Evolutionary conservation across 2,888 invertebrate species (phyloP).

Genomic region (Sicus ferrugineus): DNA sequence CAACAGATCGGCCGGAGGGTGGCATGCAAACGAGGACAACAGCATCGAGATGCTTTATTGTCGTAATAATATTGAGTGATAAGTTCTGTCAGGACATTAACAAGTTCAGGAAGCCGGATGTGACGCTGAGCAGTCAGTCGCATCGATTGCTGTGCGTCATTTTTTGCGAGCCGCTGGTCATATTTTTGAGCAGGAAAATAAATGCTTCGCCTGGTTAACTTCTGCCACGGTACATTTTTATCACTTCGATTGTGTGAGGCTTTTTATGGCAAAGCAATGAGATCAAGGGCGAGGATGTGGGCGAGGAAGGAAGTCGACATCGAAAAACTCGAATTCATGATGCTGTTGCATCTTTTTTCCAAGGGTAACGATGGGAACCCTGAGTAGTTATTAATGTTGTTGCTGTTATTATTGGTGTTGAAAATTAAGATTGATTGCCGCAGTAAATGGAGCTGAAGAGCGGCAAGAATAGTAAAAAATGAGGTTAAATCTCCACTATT

Average conservation of each 20-base stretch:
- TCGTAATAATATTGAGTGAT: conserved; percentile 59
- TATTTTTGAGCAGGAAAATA: not conserved
- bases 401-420: conserved; percentile 45
- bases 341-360: conserved; percentile 12
- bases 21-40: not conserved
- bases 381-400: conserved; percentile 28
- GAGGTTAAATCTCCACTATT: conserved; percentile 22
- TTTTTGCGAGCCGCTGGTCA: not conserved
- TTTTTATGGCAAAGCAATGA: not conserved
- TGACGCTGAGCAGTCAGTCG: conserved; percentile 15
- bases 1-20: not conserved
- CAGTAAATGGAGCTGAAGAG: conserved; percentile 32
- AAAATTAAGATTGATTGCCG: conserved; percentile 56
- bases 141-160: conserved; percentile 11
- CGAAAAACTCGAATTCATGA: conserved; percentile 31
- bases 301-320: conserved; percentile 9
- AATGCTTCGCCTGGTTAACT: conserved; percentile 23
- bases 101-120: conserved; percentile 28
- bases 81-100: conserved; percentile 41
- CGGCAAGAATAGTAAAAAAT: conserved; percentile 22
- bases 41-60: conserved; percentile 53
- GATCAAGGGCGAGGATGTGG: conserved; percentile 40
- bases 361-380: not conserved
- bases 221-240: conserved; percentile 20
- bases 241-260: conserved; percentile 8